phyloP scores from a whole-genome alignment of 2,113 vertebrate species.

The Bostrychus sinensis region DNA sequence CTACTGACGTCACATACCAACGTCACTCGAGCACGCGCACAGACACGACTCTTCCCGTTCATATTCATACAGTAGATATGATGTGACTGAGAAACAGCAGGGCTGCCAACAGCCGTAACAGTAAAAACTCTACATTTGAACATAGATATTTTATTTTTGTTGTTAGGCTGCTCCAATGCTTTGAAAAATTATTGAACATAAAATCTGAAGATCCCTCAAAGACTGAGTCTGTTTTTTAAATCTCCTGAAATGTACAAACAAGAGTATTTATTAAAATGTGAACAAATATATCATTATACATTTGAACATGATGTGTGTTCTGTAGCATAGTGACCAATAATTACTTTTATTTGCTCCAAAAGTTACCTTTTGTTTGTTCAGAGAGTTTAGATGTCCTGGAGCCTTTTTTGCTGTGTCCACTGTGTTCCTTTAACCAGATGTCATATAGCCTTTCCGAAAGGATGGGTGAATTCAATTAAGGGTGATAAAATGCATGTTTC shows the following conservation, averaged over 20 bases:
- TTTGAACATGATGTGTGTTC: constrained; percentile 28
- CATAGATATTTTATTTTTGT: too few species aligned
- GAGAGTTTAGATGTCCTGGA: constrained; percentile 58
- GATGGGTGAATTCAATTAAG: constrained; percentile 83
- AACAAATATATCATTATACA: background rate
- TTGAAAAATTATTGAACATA: background rate
- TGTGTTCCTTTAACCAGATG: constrained; percentile 48
- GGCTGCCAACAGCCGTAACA: too few species aligned
- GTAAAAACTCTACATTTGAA: too few species aligned
- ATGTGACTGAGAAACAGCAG: background rate
- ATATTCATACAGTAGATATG: background rate
- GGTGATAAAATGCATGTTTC: constrained; percentile 9
- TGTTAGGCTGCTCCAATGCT: background rate
- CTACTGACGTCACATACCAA: constrained; percentile 62
- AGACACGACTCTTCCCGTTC: constrained; percentile 11
- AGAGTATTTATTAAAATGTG: background rate
- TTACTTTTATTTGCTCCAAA: too few species aligned
- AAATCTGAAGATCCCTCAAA: background rate
- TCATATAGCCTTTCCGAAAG: constrained; percentile 70
- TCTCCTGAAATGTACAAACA: background rate
- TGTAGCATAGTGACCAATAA: too few species aligned
- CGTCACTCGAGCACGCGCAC: constrained; percentile 31
- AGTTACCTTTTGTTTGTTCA: constrained; percentile 2
- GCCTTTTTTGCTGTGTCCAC: constrained; percentile 54
- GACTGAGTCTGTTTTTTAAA: background rate